Base-by-base conservation (phyloP, 2,888 invertebrate genomes). In the Leucoma salicis region DNA sequence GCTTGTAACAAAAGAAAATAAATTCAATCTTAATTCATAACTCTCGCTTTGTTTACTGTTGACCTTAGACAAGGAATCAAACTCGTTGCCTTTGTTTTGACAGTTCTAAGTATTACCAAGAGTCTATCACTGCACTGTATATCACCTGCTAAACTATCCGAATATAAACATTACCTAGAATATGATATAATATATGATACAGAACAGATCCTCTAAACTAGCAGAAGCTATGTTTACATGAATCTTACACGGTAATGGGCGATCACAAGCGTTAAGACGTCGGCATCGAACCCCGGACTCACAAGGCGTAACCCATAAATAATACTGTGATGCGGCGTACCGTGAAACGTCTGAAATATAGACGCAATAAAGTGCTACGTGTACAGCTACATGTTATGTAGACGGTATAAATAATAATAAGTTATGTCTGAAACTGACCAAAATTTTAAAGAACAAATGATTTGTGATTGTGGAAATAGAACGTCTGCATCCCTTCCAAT, bases 311-410 rank as follows among this genome's bases (percentile, higher is more conserved):
- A 27, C 62, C 53, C 63, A 66, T 75, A 74, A 75, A 76, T 76
- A 76, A 75, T 74, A 74, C 61, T 53, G 33, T 49, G 61, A 52
- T 49, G 61, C 65, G 63, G 62, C 65, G 70, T 67, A 65, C 66
- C 73, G 66, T 73, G 67, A 70, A 69, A 56, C 61, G 56, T 59
- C 66, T 78, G 80, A 80, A 79, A 79, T 79, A 79, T 80, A 74
- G 74, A 65, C 65, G 70, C 70, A 74, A 78, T 79, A 79, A 78
- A 76, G 70, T 59, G 56, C 57, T 62, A 58, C 53, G 57, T 55
- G 57, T 50, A 55, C 57, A 50, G 53, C 45, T 54, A 59, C 61
- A 46, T 63, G 61, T 57, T 63, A 58, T 53, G 58, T 60, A 36
- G 47, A 39, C 16, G 49, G 8, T 12, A 8, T 4, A 2, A 10